Percentiles rank a stretch among this genome's conserved stretches.
Evolutionary conservation across 2,888 invertebrate genomes (phyloP).

Genomic region (Harpalus rufipes): DNA sequence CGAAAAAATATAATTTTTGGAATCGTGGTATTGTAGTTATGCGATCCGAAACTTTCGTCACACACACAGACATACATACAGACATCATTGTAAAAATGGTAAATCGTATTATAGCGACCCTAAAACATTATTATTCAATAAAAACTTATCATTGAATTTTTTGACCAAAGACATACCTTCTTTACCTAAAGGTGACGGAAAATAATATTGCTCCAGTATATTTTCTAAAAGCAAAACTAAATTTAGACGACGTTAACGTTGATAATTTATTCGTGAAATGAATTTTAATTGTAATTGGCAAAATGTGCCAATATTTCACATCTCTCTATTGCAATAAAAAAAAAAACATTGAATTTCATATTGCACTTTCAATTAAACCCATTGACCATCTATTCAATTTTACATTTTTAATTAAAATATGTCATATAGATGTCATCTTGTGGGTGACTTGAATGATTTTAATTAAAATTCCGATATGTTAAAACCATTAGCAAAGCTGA

Average conservation of each 20-base stretch:
- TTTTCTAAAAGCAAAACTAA: neutral
- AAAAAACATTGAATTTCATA: neutral
- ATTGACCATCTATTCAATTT: conserved; percentile 18
- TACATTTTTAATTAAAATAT: conserved; percentile 48
- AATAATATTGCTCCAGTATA: no score
- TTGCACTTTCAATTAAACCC: neutral
- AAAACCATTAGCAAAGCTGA: neutral
- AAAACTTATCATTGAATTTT: no score
- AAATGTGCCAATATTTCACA: neutral
- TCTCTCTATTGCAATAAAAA: neutral
- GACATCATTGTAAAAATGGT: no score
- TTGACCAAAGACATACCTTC: no score
- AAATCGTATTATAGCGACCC: no score
- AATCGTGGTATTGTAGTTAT: no score
- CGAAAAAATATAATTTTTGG: no score
- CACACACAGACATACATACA: no score
- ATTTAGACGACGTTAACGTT: neutral
- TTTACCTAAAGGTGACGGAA: no score
- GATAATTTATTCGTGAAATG: neutral
- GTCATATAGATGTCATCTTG: conserved; percentile 39
- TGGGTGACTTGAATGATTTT: conserved; percentile 42
- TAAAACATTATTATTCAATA: no score
- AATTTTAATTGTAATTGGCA: neutral
- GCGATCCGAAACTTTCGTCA: no score
- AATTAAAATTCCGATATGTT: conserved; percentile 32